Evolutionary conservation across 2,797 vertebrate species (phyloP).

Genomic region (Oophaga sylvatica): DNA sequence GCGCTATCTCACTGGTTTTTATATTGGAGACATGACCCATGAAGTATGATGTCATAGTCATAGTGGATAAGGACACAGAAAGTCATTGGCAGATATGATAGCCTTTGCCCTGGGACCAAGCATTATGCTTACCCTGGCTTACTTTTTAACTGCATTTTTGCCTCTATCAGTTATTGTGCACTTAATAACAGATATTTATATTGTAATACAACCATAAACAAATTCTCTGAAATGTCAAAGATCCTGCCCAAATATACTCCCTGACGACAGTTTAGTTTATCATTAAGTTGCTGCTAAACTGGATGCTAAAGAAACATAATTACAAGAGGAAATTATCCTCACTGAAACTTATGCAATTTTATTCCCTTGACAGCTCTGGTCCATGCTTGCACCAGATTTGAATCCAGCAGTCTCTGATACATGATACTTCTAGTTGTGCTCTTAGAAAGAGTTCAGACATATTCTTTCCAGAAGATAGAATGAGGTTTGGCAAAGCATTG

Average conservation of each 20-base stretch:
- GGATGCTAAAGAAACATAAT: slow-evolving; percentile 11
- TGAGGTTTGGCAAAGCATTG: slow-evolving; percentile 38
- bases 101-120: neutral
- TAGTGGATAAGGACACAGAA: neutral
- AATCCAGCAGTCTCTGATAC: slow-evolving; percentile 47
- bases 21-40: neutral
- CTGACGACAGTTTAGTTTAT: slow-evolving; percentile 46
- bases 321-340: slow-evolving; percentile 12
- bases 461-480: slow-evolving; percentile 53
- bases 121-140: neutral
- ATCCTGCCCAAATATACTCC: slow-evolving; percentile 47
- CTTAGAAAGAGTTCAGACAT: slow-evolving; percentile 45
- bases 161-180: neutral
- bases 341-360: slow-evolving; percentile 18
- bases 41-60: slow-evolving; percentile 2
- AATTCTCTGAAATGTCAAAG: slow-evolving; percentile 24
- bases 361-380: slow-evolving; percentile 50
- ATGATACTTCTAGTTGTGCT: slow-evolving; percentile 45
- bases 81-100: neutral
- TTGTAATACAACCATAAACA: slow-evolving; percentile 1
- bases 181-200: neutral
- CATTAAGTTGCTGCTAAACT: slow-evolving; percentile 28
- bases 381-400: slow-evolving; percentile 42
- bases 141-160: neutral
- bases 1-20: neutral